Evolutionary conservation across 2,797 vertebrate species (phyloP), one percentile per base, ranked within the genome.

Genomic region (Acanthurus lineatus): DNA sequence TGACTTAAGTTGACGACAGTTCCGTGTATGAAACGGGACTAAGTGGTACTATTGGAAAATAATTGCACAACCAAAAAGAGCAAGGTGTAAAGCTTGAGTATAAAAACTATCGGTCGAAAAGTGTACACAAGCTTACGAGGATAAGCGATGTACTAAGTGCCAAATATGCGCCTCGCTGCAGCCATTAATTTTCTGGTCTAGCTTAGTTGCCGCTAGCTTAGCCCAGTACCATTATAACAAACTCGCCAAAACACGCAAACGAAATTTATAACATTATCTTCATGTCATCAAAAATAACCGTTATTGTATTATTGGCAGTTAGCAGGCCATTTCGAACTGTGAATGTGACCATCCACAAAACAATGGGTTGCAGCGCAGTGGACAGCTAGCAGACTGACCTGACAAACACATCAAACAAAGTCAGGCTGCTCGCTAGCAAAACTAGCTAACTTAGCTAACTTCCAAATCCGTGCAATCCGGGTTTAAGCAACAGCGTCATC

Each of bases 331-430:
- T 79, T 25, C 57, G 25, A 45, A 8, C 9, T 11, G 35, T 42
- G 67, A 45, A 17, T 28, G 71, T 22, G 79, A 15, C 59, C 60
- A 6, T 49, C 58, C 32, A 42, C 49, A 65, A 77, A 81, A 92
- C 89, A 92, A 92, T 81, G 70, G 90, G 64, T 61, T 70, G 81
- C 68, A 77, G 88, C 77, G 76, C 61, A 87, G 86, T 75, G 88
- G 90, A 84, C 86, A 86, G 89, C 77, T 71, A 88, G 84, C 90
- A 65, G 79, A 68, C 77, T 80, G 90, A 92, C 87, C 92, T 93
- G 93, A 93, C 92, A 91, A 92, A 94, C 91, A 92, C 90, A 86
- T 91, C 92, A 91, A 92, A 94, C 92, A 92, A 92, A 91, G 90
- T 92, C 87, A 79, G 90, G 16, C 76, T 76, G 62, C 79, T 54